phyloP scores from a whole-genome alignment of 2,888 invertebrate species.

The Uropetala carovei region DNA sequence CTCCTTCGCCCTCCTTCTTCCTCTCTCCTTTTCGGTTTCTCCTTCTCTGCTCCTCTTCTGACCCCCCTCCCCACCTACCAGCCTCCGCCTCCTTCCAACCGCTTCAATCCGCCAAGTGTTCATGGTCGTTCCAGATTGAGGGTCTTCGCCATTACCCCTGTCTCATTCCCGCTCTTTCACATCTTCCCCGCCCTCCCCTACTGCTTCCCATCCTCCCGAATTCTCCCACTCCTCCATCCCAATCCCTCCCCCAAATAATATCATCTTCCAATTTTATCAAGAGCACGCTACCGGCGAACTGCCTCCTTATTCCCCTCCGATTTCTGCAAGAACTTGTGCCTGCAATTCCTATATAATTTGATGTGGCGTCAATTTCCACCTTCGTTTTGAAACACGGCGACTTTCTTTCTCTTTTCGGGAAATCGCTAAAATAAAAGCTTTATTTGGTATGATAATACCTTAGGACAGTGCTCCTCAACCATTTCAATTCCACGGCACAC shows the following conservation, averaged over 20 bases:
- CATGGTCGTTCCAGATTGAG: conserved; percentile 63
- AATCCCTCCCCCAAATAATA: conserved; percentile 66
- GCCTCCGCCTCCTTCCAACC: background rate
- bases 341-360: too few species aligned
- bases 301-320: background rate
- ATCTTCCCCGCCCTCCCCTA: background rate
- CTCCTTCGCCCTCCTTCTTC: background rate
- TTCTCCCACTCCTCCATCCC: conserved; percentile 67
- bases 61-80: background rate
- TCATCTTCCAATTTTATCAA: conserved; percentile 33
- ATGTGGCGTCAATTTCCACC: background rate
- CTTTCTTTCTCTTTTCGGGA: too few species aligned
- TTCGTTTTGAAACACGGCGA: background rate
- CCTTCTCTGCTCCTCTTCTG: background rate
- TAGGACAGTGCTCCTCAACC: too few species aligned
- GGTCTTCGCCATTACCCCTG: conserved; percentile 41
- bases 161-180: background rate
- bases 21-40: background rate
- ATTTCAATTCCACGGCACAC: too few species aligned
- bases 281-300: background rate
- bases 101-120: conserved; percentile 59
- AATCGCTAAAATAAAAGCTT: too few species aligned
- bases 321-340: too few species aligned
- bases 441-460: too few species aligned
- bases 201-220: background rate